A percentile compares a stretch with the other conserved stretches of the same genome.
Evolutionary conservation across 92 coral and sea anemone species (phyloP).

Genomic region (Montipora capitata): DNA sequence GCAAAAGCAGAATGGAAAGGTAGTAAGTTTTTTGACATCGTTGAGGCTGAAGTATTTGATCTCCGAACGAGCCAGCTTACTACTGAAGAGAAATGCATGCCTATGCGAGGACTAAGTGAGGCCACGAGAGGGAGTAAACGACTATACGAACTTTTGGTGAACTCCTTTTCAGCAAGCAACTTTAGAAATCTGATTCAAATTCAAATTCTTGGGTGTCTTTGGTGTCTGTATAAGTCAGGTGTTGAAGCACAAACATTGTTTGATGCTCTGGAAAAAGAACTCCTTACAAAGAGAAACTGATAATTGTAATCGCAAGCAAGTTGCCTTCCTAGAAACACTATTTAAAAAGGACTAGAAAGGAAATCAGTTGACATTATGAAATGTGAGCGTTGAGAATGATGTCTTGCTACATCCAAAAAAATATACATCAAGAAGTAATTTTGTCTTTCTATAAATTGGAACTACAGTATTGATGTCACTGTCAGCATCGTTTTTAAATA

Average conservation of each 20-base stretch:
- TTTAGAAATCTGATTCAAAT: background rate
- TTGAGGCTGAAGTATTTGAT: background rate
- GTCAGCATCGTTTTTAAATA: too few relatives aligned
- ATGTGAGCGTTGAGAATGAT: too few relatives aligned
- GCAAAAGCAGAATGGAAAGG: background rate
- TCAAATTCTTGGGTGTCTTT: slow-evolving; percentile 8
- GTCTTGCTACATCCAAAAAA: too few relatives aligned
- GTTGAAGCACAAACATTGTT: background rate
- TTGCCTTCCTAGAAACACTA: too few relatives aligned
- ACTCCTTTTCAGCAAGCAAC: background rate
- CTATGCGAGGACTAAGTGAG: slow-evolving; percentile 9
- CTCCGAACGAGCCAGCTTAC: background rate
- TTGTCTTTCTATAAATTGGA: too few relatives aligned
- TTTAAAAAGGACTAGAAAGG: too few relatives aligned
- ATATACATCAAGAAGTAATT: too few relatives aligned
- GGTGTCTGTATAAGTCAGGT: slow-evolving; percentile 9
- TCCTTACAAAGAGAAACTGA: background rate
- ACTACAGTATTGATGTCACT: too few relatives aligned
- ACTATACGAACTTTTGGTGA: background rate
- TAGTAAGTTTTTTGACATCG: background rate
- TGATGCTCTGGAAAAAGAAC: slow-evolving; percentile 7
- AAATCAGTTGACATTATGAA: too few relatives aligned
- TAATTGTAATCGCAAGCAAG: background rate
- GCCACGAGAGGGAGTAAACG: slow-evolving; percentile 19
- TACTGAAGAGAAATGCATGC: background rate